Conservation (phyloP, 2,113 vertebrate species). For the Esox niger region DNA sequence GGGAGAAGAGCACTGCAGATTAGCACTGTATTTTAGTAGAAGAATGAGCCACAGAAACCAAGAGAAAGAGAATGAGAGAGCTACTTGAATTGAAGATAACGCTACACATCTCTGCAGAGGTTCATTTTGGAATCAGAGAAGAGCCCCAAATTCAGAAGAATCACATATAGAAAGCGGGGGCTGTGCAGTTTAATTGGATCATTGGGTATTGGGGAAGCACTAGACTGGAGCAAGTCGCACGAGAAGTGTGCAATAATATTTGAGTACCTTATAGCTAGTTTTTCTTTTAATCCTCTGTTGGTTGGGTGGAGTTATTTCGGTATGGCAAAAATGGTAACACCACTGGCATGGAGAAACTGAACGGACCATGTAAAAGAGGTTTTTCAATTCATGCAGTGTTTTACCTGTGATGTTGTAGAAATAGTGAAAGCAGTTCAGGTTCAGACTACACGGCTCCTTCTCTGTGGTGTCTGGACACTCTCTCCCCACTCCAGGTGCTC, state of each 20-base stretch:
- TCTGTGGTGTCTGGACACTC: conserved; percentile 79
- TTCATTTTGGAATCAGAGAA: background rate
- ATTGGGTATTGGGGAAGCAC: background rate
- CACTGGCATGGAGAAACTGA: too few relatives aligned
- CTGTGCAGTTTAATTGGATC: background rate
- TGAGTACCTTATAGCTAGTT: background rate
- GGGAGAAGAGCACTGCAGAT: conserved; percentile 39
- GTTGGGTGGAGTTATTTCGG: too few relatives aligned
- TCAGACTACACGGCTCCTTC: conserved; percentile 83
- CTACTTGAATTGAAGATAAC: background rate
- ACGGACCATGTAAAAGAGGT: too few relatives aligned
- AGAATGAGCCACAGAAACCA: conserved; percentile 2
- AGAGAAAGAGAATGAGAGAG: conserved; percentile 13
- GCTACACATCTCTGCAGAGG: conserved; percentile 1
- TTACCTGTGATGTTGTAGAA: conserved; percentile 97
- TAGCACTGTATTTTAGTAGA: conserved; percentile 15
- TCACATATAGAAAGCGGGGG: too few relatives aligned
- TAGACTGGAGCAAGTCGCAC: conserved; percentile 4
- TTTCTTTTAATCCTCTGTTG: too few relatives aligned
- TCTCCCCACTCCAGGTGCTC: conserved; percentile 80
- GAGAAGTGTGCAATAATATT: background rate
- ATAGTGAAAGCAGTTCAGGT: conserved; percentile 96
- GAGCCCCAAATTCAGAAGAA: background rate
- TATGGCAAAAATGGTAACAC: too few relatives aligned
- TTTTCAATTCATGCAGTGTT: background rate